Conservation (phyloP, 2,888 invertebrate species). For the Chrysolina haemoptera region DNA sequence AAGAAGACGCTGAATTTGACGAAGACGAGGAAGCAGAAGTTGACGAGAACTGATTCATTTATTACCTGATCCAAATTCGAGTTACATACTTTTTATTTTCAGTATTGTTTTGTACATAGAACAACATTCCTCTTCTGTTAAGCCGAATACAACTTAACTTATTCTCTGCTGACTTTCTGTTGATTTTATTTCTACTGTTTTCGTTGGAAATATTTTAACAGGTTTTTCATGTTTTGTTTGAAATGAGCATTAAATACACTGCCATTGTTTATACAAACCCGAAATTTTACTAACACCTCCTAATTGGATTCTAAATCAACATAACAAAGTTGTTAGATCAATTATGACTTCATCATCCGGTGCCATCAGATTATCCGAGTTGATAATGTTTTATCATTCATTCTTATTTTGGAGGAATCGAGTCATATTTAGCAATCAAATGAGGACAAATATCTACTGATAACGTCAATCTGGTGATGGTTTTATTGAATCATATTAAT, state of each 20-base stretch:
- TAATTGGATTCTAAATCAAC: no score
- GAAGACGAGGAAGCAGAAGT: slow-evolving; percentile 81
- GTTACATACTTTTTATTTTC: background rate
- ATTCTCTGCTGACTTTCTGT: background rate
- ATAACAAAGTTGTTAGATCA: no score
- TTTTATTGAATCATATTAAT: background rate
- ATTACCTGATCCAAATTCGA: background rate
- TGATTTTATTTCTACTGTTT: background rate
- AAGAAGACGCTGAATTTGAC: slow-evolving; percentile 86
- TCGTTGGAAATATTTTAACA: slow-evolving; percentile 1
- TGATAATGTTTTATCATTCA: background rate
- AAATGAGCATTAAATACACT: slow-evolving; percentile 7
- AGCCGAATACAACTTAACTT: background rate
- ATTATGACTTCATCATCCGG: no score
- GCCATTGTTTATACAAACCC: background rate
- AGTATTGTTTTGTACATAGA: slow-evolving; percentile 11
- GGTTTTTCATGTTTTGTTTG: background rate
- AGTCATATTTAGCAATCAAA: background rate
- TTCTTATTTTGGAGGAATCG: no score
- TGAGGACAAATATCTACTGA: background rate
- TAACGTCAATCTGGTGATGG: background rate
- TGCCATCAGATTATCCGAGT: no score
- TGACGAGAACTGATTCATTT: slow-evolving; percentile 69
- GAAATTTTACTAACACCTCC: background rate
- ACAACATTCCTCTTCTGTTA: slow-evolving; percentile 7